Conservation (phyloP, 1,140 invertebrate genomes). For the Campodea augens region DNA sequence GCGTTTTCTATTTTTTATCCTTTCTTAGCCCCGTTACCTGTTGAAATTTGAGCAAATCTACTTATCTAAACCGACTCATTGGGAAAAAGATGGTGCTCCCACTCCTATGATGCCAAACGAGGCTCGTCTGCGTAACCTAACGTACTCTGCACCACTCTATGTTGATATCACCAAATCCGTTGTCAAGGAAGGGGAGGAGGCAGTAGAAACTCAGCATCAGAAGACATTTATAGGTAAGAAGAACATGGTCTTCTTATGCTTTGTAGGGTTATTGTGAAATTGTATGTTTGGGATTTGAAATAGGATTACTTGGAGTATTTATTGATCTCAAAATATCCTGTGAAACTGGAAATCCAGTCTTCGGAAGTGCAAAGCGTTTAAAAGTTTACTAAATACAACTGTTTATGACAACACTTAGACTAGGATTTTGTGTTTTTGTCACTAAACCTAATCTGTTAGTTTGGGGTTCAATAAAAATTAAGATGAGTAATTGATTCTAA, state of each 20-base stretch:
- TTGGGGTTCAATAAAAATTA: no score
- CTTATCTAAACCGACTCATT: slow-evolving; percentile 95
- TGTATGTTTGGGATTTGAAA: no score
- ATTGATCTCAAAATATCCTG: no score
- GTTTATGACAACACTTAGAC: no score
- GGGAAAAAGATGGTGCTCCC: slow-evolving; percentile 97
- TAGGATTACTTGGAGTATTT: no score
- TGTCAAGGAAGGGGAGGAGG: slow-evolving; percentile 73
- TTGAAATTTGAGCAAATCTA: slow-evolving; percentile 99
- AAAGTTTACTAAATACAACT: no score
- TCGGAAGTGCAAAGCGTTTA: no score
- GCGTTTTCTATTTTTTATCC: slow-evolving; percentile 8
- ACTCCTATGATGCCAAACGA: slow-evolving; percentile 99
- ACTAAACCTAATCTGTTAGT: no score
- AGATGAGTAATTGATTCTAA: no score
- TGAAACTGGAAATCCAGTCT: no score
- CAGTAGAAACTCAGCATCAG: slow-evolving; percentile 80
- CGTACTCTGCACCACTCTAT: slow-evolving; percentile 93
- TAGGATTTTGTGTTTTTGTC: no score
- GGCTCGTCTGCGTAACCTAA: slow-evolving; percentile 67
- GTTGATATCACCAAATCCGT: slow-evolving; percentile 97
- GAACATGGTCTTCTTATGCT: neutral
- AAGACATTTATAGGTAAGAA: slow-evolving; percentile 83
- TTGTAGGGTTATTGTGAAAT: neutral
- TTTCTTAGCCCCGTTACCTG: slow-evolving; percentile 55